These are phyloP conservation scores for Patella caerulea DNA, from an alignment of 2,888 invertebrate genomes.

Conservation along the genomic window DNA sequence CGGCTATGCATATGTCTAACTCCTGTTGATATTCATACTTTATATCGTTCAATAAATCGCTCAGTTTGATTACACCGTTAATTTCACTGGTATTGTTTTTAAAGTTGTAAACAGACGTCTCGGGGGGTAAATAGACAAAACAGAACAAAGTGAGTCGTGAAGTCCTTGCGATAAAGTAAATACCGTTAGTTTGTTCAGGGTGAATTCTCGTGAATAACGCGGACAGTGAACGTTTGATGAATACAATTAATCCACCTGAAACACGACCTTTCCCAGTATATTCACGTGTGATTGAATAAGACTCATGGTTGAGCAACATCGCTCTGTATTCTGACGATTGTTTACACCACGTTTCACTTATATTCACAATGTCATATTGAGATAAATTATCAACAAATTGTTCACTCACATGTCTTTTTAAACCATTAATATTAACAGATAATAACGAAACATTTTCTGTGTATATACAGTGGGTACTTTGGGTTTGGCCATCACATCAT, in stretches of 20 bases:
- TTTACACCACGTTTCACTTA: conserved; percentile 7
- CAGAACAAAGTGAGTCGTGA: not conserved
- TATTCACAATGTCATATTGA: not conserved
- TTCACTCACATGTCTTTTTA: conserved; percentile 1
- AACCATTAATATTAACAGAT: not conserved
- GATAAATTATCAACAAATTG: not conserved
- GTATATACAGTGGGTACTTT: not conserved
- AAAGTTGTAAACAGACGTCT: not conserved
- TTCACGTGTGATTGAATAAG: not conserved
- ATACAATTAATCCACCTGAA: not conserved
- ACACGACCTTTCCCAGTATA: not conserved
- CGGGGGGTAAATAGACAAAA: not conserved
- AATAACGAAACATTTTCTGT: not conserved
- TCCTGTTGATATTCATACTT: not conserved
- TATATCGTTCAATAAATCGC: not conserved
- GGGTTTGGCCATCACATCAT: not conserved
- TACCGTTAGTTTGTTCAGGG: not conserved
- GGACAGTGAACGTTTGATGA: not conserved
- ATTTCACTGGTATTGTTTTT: not conserved
- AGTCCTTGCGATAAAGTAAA: not conserved
- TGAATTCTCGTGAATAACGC: not conserved
- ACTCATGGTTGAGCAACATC: not conserved
- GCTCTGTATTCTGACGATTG: not conserved
- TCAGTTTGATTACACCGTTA: not conserved
- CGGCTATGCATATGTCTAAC: not conserved